A percentile compares a stretch with the other conserved stretches of the same genome.
phyloP scores from a whole-genome alignment of 2,888 invertebrate genomes.

The Muschampia plurimacula region DNA sequence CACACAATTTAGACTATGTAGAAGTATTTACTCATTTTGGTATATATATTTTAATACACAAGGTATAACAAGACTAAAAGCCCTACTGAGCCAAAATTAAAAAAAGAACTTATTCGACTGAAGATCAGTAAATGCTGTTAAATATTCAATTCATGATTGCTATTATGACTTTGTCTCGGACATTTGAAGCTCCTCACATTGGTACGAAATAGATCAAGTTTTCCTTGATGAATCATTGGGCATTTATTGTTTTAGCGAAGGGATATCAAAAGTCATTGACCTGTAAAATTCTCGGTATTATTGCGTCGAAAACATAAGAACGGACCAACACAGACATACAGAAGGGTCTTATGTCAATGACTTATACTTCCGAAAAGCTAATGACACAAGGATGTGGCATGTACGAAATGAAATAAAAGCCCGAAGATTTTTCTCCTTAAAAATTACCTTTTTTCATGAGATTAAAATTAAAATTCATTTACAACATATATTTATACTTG shows the following conservation, averaged over 20 bases:
- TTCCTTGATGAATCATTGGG: slow-evolving; percentile 12
- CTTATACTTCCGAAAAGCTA: not conserved
- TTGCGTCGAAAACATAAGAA: slow-evolving; percentile 11
- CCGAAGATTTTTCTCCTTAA: not conserved
- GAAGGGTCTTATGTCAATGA: not conserved
- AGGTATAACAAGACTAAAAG: not conserved
- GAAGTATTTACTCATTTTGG: not conserved
- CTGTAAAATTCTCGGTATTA: slow-evolving; percentile 2
- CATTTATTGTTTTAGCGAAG: not conserved
- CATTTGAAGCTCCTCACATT: not conserved
- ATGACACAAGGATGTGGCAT: not conserved
- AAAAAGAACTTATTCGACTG: not conserved
- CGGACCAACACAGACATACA: not conserved
- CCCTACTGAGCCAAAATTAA: not conserved
- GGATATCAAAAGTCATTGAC: slow-evolving; percentile 12
- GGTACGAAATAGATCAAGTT: slow-evolving; percentile 7
- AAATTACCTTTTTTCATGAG: not conserved
- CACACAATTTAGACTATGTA: not conserved
- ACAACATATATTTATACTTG: not conserved
- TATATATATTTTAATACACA: not conserved
- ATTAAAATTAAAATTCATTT: not conserved
- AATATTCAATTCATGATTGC: not conserved
- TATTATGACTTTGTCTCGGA: not conserved
- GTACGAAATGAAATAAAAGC: not conserved
- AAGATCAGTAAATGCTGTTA: not conserved